phyloP scores from a whole-genome alignment of 2,113 vertebrate species.

The Peucedramus taeniatus region DNA sequence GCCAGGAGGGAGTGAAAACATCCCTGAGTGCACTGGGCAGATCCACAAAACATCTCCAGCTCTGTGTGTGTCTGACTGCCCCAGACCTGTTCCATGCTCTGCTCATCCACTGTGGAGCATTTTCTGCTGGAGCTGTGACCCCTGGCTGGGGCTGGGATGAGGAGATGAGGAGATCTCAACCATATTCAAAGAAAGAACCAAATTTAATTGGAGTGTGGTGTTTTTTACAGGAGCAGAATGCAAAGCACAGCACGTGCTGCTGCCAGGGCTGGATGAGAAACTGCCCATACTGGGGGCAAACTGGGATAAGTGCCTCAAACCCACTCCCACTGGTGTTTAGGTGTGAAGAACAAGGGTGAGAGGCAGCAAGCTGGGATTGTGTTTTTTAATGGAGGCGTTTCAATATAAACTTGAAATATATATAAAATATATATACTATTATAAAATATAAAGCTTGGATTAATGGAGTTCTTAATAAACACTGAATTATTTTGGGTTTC shows the following conservation, averaged over 20 bases:
- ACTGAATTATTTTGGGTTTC: not conserved
- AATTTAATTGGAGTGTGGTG: too few relatives aligned
- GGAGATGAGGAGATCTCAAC: too few relatives aligned
- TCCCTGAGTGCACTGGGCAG: not conserved
- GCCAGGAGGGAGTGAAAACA: not conserved
- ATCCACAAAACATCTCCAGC: not conserved
- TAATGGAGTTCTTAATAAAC: not conserved
- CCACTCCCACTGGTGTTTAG: not conserved
- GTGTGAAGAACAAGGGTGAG: not conserved
- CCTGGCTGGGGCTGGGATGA: not conserved
- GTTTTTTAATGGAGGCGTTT: not conserved
- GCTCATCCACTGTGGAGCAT: not conserved
- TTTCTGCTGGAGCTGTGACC: not conserved
- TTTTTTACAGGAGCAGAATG: too few relatives aligned
- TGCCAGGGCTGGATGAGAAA: not conserved
- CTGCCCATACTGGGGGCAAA: not conserved
- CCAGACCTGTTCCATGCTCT: not conserved
- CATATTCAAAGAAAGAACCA: too few relatives aligned
- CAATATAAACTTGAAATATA: not conserved
- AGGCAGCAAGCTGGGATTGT: not conserved
- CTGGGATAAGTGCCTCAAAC: not conserved
- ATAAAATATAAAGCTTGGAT: too few relatives aligned
- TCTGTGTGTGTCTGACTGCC: not conserved
- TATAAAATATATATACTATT: too few relatives aligned
- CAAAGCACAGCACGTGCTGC: accelerated